These are phyloP conservation scores for Phalloptychus januarius DNA, from an alignment of 2,797 vertebrate genomes.

Conservation along the genomic window DNA sequence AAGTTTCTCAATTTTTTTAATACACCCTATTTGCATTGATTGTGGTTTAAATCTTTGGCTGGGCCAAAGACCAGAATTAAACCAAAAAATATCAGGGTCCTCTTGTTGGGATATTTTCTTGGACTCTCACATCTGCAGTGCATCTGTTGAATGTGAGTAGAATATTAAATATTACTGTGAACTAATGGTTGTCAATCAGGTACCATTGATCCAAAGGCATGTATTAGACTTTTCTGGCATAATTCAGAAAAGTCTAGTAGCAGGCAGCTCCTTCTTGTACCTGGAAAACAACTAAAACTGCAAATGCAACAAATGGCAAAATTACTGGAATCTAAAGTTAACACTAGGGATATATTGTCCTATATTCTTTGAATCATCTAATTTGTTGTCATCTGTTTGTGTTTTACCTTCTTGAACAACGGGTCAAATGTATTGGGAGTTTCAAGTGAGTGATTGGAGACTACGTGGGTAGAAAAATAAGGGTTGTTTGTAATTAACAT, in stretches of 20 bases:
- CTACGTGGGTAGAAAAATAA: too few species aligned
- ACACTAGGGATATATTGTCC: too few species aligned
- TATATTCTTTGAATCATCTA: too few species aligned
- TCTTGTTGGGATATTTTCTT: background rate
- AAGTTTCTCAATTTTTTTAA: background rate
- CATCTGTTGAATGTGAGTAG: background rate
- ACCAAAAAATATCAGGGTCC: background rate
- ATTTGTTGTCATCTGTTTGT: too few species aligned
- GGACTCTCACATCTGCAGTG: too few species aligned
- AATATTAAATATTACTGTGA: background rate
- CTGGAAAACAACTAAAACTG: background rate
- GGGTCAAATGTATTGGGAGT: too few species aligned
- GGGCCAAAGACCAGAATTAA: background rate
- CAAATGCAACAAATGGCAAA: background rate
- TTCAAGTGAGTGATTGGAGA: too few species aligned
- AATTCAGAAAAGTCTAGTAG: background rate
- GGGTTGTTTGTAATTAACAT: too few species aligned
- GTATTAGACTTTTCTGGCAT: background rate
- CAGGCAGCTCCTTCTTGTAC: background rate
- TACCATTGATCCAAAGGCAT: background rate
- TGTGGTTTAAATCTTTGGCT: background rate
- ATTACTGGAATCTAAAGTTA: background rate
- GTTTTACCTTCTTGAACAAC: too few species aligned
- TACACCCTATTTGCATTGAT: background rate
- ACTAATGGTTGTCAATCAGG: background rate